These are phyloP conservation scores for Trichoplusia ni DNA, from an alignment of 1,140 invertebrate species.

Conservation along the genomic window DNA sequence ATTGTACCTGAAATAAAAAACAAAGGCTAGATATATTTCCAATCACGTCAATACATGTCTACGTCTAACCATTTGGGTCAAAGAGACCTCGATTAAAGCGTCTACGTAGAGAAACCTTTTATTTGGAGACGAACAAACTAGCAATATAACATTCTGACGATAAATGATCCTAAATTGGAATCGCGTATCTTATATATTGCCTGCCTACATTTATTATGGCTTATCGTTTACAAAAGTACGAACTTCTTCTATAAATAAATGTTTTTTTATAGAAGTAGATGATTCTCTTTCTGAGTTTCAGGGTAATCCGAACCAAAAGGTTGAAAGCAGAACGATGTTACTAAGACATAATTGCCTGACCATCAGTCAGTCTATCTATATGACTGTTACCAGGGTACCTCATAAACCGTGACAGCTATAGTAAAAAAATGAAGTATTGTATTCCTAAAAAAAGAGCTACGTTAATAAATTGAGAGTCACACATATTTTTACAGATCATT, in stretches of 20 bases:
- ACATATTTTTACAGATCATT: too few relatives aligned
- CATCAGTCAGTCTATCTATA: too few relatives aligned
- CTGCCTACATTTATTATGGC: background rate
- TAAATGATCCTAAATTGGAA: constrained; percentile 1
- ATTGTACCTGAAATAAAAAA: background rate
- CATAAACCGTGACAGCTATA: too few relatives aligned
- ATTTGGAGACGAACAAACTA: background rate
- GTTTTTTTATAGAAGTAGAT: background rate
- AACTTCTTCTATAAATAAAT: background rate
- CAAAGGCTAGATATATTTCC: background rate
- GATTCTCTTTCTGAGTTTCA: background rate
- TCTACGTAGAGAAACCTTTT: constrained; percentile 13
- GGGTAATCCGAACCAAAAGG: background rate
- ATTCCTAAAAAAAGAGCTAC: too few relatives aligned
- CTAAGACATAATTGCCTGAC: too few relatives aligned
- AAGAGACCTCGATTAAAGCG: constrained; percentile 19
- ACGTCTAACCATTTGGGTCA: constrained; percentile 9
- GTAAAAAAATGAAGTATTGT: too few relatives aligned
- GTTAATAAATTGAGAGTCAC: too few relatives aligned
- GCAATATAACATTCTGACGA: constrained; percentile 8
- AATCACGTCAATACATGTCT: constrained; percentile 12
- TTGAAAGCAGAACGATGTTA: too few relatives aligned
- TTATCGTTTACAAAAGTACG: background rate
- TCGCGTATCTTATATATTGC: background rate
- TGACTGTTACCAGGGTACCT: too few relatives aligned